Evolutionary conservation across 2,113 vertebrate genomes (phyloP), one percentile per base, ranked within the genome.

Genomic region (Myiopsitta monachus): DNA sequence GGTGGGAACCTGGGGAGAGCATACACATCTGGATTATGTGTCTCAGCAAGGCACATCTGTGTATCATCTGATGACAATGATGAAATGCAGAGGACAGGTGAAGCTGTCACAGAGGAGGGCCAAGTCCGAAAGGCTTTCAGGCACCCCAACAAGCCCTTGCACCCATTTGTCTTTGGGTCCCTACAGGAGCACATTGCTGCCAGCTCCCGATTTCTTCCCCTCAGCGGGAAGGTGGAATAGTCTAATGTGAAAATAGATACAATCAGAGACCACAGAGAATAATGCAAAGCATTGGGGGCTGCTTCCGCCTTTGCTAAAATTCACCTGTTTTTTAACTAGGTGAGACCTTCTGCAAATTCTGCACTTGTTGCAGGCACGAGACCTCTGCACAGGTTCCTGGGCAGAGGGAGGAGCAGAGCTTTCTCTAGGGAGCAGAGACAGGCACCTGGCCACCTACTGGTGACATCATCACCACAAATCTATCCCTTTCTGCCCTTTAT

Each of bases 281-380:
- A 36, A 49, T 43, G 33, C 23, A 74, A 62, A 90, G 28, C n/a
- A 27, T 3, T 31, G 27, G 4, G 19, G 7, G 12, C 13, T 63
- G 30, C 51, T 87, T 78, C 28, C 51, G 79, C 18, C 36, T 89
- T 87, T 62, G 18, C 36, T 89, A 61, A 87, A 94, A 87, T 38
- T 44, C 6, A 46, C 51, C 27, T 70, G 4, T 2, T 43, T 67
- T 54, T 52, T 88, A 78, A 36, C n/a, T 28, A 18, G 28, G 6
- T 52, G 23, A 92, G 24, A 55, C 36, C 11, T 66, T 39, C 47
- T 49, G 24, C 61, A 89, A 28, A n/a, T 24, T 77, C 52, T 75
- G 19, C 10, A 44, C 22, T 9, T 4, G 0, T 0, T 59, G 23
- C 39, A 46, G 76, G 39, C 1, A 26, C 21, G 18, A 0, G 1